These are phyloP conservation scores for Tortrix viridana DNA, from an alignment of 2,888 invertebrate genomes.

Conservation along the genomic window DNA sequence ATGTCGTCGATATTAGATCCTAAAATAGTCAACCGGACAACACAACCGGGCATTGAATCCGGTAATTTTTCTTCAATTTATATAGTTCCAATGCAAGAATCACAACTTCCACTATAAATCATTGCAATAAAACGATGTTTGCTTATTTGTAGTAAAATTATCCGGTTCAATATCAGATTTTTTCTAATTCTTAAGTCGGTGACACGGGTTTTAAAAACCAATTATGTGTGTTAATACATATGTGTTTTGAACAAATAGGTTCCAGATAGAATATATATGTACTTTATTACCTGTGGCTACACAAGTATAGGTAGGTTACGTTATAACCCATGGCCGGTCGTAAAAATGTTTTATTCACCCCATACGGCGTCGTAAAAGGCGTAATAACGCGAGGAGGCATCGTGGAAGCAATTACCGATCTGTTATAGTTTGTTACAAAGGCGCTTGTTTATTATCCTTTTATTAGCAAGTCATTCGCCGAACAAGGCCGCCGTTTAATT, in stretches of 20 bases:
- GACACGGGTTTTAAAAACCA: too few species aligned
- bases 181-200: too few species aligned
- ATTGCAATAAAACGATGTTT: too few species aligned
- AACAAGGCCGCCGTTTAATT: conserved; percentile 79
- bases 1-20: too few species aligned
- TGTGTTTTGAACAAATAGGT: conserved; percentile 20
- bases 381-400: conserved; percentile 84
- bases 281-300: conserved; percentile 54
- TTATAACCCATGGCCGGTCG: conserved; percentile 82
- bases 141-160: too few species aligned
- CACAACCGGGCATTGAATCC: too few species aligned
- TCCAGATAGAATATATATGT: conserved; percentile 36
- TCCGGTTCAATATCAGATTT: too few species aligned
- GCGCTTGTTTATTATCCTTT: conserved; percentile 83
- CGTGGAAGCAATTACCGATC: conserved; percentile 84
- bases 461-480: conserved; percentile 82
- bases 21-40: too few species aligned
- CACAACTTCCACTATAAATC: too few species aligned
- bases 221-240: conserved; percentile 4
- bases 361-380: conserved; percentile 84
- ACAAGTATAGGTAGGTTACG: conserved; percentile 61
- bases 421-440: conserved; percentile 85
- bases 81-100: too few species aligned
- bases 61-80: too few species aligned
- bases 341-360: conserved; percentile 85